Evolutionary conservation across 2,888 invertebrate species (phyloP).

Genomic region (Mactromeris polynyma): DNA sequence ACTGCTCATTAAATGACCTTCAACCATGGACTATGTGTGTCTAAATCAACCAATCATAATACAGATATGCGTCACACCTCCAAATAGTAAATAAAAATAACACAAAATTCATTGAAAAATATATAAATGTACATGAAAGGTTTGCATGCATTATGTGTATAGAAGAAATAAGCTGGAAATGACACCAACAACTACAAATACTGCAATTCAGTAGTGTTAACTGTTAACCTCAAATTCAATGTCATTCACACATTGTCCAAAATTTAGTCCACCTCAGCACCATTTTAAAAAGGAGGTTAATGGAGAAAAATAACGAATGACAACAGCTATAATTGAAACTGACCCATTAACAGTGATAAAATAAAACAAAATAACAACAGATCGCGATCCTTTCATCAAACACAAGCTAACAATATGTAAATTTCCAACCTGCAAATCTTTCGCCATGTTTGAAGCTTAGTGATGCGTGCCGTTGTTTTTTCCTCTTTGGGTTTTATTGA

Average conservation of each 20-base stretch:
- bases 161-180: too few relatives aligned
- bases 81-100: conserved; percentile 6
- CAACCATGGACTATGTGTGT: not conserved
- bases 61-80: not conserved
- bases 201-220: not conserved
- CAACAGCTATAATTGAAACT: not conserved
- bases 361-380: not conserved
- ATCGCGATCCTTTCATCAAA: not conserved
- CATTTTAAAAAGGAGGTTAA: not conserved
- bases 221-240: not conserved
- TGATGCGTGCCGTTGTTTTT: not conserved
- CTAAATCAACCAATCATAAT: not conserved
- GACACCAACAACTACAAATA: not conserved
- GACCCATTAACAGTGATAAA: not conserved
- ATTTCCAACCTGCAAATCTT: not conserved
- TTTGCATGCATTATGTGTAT: too few relatives aligned
- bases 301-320: not conserved
- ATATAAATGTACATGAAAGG: too few relatives aligned
- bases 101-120: not conserved
- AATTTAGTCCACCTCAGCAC: not conserved
- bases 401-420: not conserved
- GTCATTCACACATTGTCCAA: not conserved
- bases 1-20: not conserved
- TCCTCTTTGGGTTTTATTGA: not conserved
- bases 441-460: not conserved